Conservation (phyloP, 2,113 vertebrate species). For the Fregata magnificens region DNA sequence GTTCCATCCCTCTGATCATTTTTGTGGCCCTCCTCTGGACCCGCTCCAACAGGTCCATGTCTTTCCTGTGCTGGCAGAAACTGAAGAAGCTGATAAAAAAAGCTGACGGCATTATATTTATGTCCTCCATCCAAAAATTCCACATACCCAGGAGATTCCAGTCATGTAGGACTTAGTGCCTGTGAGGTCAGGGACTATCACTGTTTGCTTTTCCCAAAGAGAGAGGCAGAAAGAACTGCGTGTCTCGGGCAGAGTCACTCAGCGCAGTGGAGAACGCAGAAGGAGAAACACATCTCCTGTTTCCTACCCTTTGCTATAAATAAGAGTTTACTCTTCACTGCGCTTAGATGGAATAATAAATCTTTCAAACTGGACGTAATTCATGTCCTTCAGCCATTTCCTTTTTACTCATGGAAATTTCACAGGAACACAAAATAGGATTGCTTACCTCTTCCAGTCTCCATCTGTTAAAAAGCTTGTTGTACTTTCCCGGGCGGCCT, state of each 20-base stretch:
- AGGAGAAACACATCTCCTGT: neutral
- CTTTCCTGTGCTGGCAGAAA: neutral
- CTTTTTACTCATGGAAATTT: neutral
- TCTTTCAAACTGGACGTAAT: neutral
- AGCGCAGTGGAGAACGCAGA: neutral
- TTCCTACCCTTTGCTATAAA: neutral
- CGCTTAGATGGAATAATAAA: neutral
- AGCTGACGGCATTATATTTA: neutral
- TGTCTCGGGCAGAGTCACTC: neutral
- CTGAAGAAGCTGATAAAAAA: neutral
- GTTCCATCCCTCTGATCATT: neutral
- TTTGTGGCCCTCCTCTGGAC: neutral
- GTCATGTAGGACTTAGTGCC: rapidly evolving
- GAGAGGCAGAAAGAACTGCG: neutral
- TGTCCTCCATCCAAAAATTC: neutral
- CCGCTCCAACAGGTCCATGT: neutral
- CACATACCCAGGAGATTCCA: neutral
- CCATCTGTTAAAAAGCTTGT: slow-evolving; percentile 98
- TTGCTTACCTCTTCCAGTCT: slow-evolving; percentile 94
- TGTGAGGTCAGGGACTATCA: neutral
- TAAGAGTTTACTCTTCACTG: neutral
- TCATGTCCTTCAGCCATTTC: neutral
- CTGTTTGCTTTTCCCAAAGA: neutral
- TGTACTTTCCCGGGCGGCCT: slow-evolving; percentile 96
- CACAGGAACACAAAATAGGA: neutral